Conservation (phyloP, 2,797 vertebrate species). For the Myoxocephalus aenaeus region DNA sequence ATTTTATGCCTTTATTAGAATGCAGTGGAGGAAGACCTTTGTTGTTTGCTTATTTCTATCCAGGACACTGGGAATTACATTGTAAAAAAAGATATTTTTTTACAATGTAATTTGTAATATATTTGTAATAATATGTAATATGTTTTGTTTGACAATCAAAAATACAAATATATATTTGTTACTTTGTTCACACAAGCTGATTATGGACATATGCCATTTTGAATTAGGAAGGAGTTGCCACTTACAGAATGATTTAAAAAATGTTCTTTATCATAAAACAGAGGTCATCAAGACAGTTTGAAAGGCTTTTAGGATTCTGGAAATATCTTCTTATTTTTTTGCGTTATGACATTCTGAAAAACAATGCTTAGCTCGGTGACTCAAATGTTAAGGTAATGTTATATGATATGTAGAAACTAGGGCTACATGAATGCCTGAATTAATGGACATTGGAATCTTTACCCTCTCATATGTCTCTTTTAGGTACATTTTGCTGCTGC, state of each 20-base stretch:
- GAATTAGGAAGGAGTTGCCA: not conserved
- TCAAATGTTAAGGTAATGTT: not conserved
- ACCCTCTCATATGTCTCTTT: slow-evolving; percentile 22
- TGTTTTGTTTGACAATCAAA: not conserved
- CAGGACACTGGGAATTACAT: not conserved
- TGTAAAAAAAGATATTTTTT: no score
- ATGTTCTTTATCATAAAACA: not conserved
- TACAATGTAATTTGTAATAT: no score
- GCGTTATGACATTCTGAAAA: not conserved
- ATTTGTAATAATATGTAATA: not conserved
- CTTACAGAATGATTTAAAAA: not conserved
- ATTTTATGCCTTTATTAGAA: not conserved
- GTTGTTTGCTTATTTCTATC: not conserved
- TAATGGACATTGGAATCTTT: not conserved
- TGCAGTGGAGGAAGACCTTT: not conserved
- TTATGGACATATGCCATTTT: not conserved
- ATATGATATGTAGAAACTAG: not conserved
- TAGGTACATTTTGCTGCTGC: slow-evolving; percentile 92
- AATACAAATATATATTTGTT: not conserved
- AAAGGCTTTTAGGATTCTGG: not conserved
- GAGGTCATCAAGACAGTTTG: not conserved
- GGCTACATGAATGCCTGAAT: not conserved
- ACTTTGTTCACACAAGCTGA: not conserved
- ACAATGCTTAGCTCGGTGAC: not conserved
- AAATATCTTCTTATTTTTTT: not conserved